Percentiles rank a stretch among this genome's conserved stretches.
phyloP scores from a whole-genome alignment of 2,113 vertebrate species.

The Menura novaehollandiae region DNA sequence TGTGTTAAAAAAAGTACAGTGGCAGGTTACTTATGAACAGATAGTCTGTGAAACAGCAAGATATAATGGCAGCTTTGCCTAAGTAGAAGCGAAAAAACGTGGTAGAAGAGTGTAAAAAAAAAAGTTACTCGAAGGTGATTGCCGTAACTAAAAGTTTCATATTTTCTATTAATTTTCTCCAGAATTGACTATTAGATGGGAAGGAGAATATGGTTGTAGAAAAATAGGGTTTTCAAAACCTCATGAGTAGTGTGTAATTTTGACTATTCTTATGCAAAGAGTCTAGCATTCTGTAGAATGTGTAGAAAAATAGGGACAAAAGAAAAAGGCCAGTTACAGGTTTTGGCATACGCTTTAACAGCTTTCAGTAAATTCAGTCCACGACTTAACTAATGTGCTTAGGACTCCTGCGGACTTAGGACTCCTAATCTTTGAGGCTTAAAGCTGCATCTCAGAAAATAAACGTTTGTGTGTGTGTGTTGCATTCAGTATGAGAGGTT shows the following conservation, averaged over 20 bases:
- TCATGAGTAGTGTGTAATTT: not conserved
- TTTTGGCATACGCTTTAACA: not conserved
- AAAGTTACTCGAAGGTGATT: not conserved
- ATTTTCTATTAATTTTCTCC: accelerated
- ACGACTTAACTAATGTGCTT: not conserved
- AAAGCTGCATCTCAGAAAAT: not conserved
- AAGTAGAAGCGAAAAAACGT: not conserved
- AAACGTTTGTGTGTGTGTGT: not conserved
- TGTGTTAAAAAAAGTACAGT: accelerated
- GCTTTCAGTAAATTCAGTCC: not conserved
- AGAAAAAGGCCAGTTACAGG: not conserved
- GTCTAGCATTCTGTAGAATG: not conserved
- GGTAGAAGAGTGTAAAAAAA: not conserved
- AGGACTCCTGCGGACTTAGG: not conserved
- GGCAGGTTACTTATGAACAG: not conserved
- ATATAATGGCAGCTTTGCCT: not conserved
- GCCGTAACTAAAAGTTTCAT: not conserved
- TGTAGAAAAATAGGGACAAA: not conserved
- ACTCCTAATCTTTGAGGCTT: not conserved
- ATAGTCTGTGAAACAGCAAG: accelerated
- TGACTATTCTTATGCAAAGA: not conserved
- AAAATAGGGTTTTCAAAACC: not conserved
- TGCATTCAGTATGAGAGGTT: not conserved
- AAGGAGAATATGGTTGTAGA: not conserved
- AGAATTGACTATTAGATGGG: not conserved